Percentiles rank a stretch among this genome's conserved stretches.
These are phyloP conservation scores for Dendrolimus houi DNA, from an alignment of 2,888 invertebrate genomes.

Conservation along the genomic window DNA sequence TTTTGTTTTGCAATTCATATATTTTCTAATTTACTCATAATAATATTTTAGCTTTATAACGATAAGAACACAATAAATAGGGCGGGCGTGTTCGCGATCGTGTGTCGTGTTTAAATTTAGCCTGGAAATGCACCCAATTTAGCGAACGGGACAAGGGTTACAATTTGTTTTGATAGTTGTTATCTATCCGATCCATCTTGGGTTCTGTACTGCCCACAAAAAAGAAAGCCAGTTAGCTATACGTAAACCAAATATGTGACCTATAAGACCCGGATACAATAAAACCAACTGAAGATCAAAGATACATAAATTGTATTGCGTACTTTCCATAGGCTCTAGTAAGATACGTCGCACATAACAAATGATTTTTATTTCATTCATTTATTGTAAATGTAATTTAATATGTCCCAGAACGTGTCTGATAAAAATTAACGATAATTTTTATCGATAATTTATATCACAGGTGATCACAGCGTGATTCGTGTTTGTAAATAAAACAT, in stretches of 20 bases:
- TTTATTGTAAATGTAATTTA: background rate
- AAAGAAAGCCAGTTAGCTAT: constrained; percentile 7
- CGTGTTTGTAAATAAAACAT: background rate
- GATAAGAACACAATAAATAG: constrained; percentile 30
- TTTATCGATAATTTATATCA: background rate
- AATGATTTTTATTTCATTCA: background rate
- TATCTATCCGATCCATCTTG: constrained; percentile 59
- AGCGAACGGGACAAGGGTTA: constrained; percentile 61
- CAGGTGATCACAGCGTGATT: background rate
- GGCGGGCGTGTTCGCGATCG: constrained; percentile 42
- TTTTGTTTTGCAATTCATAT: too few relatives aligned
- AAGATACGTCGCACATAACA: background rate
- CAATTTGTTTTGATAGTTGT: constrained; percentile 66
- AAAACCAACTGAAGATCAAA: background rate
- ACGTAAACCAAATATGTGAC: background rate
- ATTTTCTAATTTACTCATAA: too few relatives aligned
- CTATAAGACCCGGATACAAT: background rate
- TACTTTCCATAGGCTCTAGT: background rate
- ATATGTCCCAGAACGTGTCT: background rate
- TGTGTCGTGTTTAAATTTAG: constrained; percentile 55
- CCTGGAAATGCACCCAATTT: constrained; percentile 69
- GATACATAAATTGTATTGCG: background rate
- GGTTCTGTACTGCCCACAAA: constrained; percentile 41
- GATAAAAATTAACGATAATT: background rate
- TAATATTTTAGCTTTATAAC: constrained; percentile 1